Base-by-base conservation (phyloP, 2,113 vertebrate species). In the Mastomys natalensis region DNA sequence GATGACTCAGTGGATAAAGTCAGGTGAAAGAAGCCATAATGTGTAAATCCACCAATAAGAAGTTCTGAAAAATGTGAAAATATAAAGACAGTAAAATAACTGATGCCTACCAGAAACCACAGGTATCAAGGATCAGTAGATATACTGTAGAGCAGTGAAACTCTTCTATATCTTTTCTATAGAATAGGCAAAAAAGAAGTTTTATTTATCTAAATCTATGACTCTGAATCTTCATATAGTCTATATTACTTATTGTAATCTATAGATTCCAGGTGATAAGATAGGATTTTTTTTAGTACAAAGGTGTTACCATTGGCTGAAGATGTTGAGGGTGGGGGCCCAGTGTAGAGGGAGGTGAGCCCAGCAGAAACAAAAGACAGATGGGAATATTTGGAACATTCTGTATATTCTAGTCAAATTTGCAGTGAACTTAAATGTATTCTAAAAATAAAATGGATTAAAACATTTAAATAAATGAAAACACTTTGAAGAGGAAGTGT, bases 381-480 rank as follows among this genome's bases (percentile, higher is more conserved):
- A 29, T 7, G 7, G 4, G 5, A 22, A 45, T 10, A 9, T 2
- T 62, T 9, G 66, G 12, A 19, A 80, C 5, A 5, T 73, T 73
- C 19, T 76, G 66, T 37, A 68, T 68, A 68, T 82, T 81, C 19
- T 21, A 43, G 2, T 87, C 15, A 11, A 43, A 55, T 87, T 92
- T 82, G 5, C 15, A 37, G 0, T 60, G 22, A 55, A 29, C 15
- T 5, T 62, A 86, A 89, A 91, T 66, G 3, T 55, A 1, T 45
- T 77, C 45, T 87, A 55, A 86, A 64, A 72, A 43, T 60, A 45
- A 66, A 64, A 7, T 19, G 17, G 21, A n/a, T 78, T 78, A 58
- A 66, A 92, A 51, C 55, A 2, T 89, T 76, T 73, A 62, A 78
- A n/a, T 17, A 90, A 88, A 72, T 62, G 53, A 70, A 93, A 84